Evolutionary conservation across 1,140 invertebrate species (phyloP), one percentile per base, ranked within the genome.

Genomic region (Heliothis virescens): DNA sequence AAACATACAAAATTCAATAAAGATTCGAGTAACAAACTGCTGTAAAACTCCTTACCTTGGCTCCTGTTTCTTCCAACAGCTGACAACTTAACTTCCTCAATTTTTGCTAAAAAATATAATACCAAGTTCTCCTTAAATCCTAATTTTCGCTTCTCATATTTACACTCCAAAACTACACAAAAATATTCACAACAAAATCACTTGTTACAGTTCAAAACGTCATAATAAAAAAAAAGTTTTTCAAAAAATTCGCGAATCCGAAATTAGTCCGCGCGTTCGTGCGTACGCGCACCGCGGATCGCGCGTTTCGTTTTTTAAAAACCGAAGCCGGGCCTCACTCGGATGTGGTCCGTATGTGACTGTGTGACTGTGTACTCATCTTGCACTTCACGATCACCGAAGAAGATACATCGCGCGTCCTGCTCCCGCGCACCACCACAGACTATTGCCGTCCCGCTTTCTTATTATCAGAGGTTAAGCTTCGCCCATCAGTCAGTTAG

Each of bases 361-460:
- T 93, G 88, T 93, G 93, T 93, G 92, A 94, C 93, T 93, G 92
- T 93, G 92, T 89, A 92, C 90, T 90, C 92, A 93, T 94, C 93
- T 93, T 90, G 91, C 89, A 91, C 91, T 92, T 93, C 91, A 90
- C 91, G 91, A 93, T 92, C 90, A 92, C 92, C 91, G 91, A 93
- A 93, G 93, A 94, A 92, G 93, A 93, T 87, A 93, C 93, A 75
- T 89, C 83, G 60, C 15, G 73, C 77, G 78, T 93, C 93, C 81
- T 85, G 50, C 82, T 94, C 89, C 73, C 85, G 57, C 90, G n/a
- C 62, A 16, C 52, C n/a, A 18, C n/a, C 60, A 12, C 50, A 48
- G 53, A 34, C 57, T 91, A 87, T 87, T 26, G 59, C 85, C 80
- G 81, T 93, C 91, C 82, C 92, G 79, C 85, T 93, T 87, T 87